phyloP scores from a whole-genome alignment of 2,888 invertebrate genomes.

The Salpingus planirostris region DNA sequence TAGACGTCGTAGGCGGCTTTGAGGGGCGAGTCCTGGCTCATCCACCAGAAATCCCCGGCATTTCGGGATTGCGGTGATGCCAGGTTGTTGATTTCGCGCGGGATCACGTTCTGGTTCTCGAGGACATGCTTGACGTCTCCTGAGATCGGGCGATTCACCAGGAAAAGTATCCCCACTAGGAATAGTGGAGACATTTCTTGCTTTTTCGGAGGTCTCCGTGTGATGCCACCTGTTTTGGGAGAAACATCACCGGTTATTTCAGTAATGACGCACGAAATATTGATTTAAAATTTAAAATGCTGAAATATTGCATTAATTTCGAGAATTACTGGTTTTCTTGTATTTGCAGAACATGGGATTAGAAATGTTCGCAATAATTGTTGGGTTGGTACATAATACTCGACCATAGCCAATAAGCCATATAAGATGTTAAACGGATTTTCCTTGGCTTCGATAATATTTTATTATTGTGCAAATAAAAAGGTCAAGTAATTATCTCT shows the following conservation, averaged over 20 bases:
- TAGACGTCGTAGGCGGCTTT: constrained; percentile 41
- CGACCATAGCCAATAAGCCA: not conserved
- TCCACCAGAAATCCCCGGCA: constrained; percentile 54
- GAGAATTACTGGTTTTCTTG: not conserved
- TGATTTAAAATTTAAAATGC: too few species aligned
- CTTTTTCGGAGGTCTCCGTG: constrained; percentile 3
- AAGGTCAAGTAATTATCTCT: too few species aligned
- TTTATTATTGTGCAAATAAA: too few species aligned
- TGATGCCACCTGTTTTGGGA: too few species aligned
- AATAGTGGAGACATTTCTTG: constrained; percentile 33
- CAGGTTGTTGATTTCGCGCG: constrained; percentile 22
- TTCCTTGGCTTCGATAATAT: too few species aligned
- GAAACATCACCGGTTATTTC: too few species aligned
- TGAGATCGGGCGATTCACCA: too few species aligned
- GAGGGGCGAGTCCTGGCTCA: constrained; percentile 50
- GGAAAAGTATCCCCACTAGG: constrained; percentile 32
- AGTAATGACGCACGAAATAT: too few species aligned
- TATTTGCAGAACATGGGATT: not conserved
- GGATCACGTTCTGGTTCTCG: constrained; percentile 7
- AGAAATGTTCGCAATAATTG: not conserved
- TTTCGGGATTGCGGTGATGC: constrained; percentile 13
- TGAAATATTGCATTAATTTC: not conserved
- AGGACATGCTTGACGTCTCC: constrained; percentile 30
- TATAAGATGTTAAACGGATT: too few species aligned
- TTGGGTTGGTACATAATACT: not conserved